Base-by-base conservation (phyloP, 2,113 vertebrate genomes). In the Leiothrix lutea region DNA sequence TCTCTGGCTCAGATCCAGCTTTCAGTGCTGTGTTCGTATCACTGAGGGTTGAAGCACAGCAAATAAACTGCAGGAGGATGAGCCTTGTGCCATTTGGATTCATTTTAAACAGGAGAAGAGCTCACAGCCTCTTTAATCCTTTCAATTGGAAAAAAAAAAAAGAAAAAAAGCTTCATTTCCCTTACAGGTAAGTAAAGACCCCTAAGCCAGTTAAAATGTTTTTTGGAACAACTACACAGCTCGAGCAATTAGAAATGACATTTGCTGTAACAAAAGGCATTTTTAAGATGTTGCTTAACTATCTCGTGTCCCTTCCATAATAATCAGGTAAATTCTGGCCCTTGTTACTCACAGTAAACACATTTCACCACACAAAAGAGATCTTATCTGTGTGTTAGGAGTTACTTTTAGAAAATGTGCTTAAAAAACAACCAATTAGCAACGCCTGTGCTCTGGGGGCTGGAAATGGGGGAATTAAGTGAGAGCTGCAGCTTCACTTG, bases 211-310 rank as follows among this genome's bases (percentile, higher is more conserved):
- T 75, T 91, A 72, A 94, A 79, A 71, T 48, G 57, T 24, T 24
- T 89, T 83, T 58, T 94, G 80, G 77, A 95, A 85, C 65, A 36
- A 26, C 53, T 73, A 50, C 62, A 88, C 12, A 94, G 88, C 83
- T 81, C 56, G 23, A 87, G 60, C 89, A 89, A 94, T 84, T 64
- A 95, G 92, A 36, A 79, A 67, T 57, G 57, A 71, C 92, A 88
- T 74, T 78, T 12, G 40, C 77, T 79, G 61, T 4, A 86, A 83
- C 19, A 61, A 86, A 53, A 79, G 60, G 38, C 33, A 40, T 83
- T 92, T 91, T 85, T 53, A 80, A 75, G 50, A 90, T 69, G 57
- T 6, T 88, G 66, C 20, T 96, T 70, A 82, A 86, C 67, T 50
- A 33, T 61, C 54, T 94, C 28, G 5, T 24, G 79, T 70, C 79